Evolutionary conservation across 2,113 vertebrate genomes (phyloP).

Genomic region (Pao palembangensis): DNA sequence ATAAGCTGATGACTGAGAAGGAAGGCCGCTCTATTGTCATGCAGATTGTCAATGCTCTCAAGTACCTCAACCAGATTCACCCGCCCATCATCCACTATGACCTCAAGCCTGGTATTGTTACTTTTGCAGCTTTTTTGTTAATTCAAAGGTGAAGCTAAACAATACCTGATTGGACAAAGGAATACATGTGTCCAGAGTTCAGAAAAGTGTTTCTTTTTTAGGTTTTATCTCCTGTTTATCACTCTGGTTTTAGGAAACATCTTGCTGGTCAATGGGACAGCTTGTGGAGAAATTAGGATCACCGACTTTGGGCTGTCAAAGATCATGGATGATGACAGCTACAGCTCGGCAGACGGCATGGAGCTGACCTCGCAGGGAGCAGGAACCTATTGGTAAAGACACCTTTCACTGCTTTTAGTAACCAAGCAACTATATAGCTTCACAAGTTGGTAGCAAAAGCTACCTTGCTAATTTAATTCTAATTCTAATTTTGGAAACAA

Average conservation of each 20-base stretch:
- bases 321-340: conserved; percentile 99
- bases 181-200: neutral
- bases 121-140: neutral
- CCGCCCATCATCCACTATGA: conserved; percentile 99
- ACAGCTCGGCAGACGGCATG: conserved; percentile 98
- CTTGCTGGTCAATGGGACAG: conserved; percentile 97
- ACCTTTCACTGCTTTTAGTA: neutral
- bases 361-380: conserved; percentile 98
- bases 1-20: conserved; percentile 99
- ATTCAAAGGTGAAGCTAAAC: neutral
- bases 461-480: conserved; percentile 2
- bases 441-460: neutral
- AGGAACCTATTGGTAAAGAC: conserved; percentile 90
- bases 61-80: conserved; percentile 99
- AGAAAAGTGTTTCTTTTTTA: neutral
- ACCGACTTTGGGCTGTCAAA: conserved; percentile 99
- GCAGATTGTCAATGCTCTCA: conserved; percentile 99
- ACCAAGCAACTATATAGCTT: conserved; percentile 3
- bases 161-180: neutral
- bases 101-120: conserved; percentile 91
- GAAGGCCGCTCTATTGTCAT: conserved; percentile 99
- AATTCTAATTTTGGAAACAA: neutral
- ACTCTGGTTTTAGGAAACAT: conserved; percentile 84
- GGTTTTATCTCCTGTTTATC: neutral
- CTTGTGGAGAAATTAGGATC: conserved; percentile 99